phyloP scores from a whole-genome alignment of 2,888 invertebrate genomes.

The Aphelenchoides bicaudatus region DNA sequence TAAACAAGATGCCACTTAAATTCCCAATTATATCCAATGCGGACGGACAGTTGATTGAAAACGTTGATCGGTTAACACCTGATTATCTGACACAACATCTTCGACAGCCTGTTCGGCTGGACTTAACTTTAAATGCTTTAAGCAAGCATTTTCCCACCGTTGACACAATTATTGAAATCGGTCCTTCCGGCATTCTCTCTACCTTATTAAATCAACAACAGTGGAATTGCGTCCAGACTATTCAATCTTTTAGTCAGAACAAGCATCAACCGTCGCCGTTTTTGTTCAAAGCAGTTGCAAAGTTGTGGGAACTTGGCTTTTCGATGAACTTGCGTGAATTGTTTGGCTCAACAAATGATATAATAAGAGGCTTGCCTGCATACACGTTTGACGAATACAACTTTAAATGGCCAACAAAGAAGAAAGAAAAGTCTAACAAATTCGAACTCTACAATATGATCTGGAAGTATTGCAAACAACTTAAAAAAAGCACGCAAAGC shows the following conservation, averaged over 20 bases:
- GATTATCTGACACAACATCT: constrained; percentile 44
- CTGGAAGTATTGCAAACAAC: too few relatives aligned
- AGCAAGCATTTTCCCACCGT: constrained; percentile 24
- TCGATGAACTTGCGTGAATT: constrained; percentile 17
- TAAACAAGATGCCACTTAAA: not conserved
- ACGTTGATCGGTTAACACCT: constrained; percentile 10
- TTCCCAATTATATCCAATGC: constrained; percentile 45
- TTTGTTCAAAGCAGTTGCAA: constrained; percentile 19
- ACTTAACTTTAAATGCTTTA: constrained; percentile 35
- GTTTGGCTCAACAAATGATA: constrained; percentile 18
- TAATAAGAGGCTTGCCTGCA: not conserved
- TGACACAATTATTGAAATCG: constrained; percentile 45
- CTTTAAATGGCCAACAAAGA: not conserved
- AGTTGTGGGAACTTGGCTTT: constrained; percentile 19
- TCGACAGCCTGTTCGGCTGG: constrained; percentile 39
- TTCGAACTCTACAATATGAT: too few relatives aligned
- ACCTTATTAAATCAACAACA: constrained; percentile 32
- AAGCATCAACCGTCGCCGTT: not conserved
- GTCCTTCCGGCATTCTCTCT: constrained; percentile 47
- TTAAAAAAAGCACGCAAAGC: too few relatives aligned
- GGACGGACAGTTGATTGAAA: constrained; percentile 32
- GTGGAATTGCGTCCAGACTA: not conserved
- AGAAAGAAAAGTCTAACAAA: too few relatives aligned
- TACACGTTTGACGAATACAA: not conserved
- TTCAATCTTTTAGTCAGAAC: not conserved